Percentiles rank a stretch among this genome's conserved stretches.
Evolutionary conservation across 2,797 vertebrate species (phyloP).

Genomic region (Lepilemur ruficaudatus): DNA sequence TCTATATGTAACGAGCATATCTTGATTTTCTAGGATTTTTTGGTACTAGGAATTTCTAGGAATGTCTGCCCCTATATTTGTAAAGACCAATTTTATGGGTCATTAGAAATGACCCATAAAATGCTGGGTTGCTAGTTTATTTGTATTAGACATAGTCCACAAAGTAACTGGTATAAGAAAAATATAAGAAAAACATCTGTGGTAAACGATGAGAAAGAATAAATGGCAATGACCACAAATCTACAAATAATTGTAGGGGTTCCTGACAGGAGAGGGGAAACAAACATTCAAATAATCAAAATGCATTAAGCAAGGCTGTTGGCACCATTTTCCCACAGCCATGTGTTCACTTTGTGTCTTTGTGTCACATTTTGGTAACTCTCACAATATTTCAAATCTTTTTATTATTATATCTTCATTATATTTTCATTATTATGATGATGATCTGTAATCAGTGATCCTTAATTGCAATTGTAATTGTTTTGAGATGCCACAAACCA

Average conservation of each 20-base stretch:
- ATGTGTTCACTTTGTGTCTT: neutral
- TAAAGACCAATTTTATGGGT: neutral
- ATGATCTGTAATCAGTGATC: neutral
- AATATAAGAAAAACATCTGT: neutral
- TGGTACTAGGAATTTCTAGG: neutral
- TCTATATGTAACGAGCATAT: neutral
- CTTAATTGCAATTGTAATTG: neutral
- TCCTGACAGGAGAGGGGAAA: neutral
- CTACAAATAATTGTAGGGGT: neutral
- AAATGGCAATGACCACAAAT: neutral
- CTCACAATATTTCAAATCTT: neutral
- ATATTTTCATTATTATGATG: neutral
- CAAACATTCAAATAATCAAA: neutral
- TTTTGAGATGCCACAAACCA: neutral
- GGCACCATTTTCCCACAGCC: neutral
- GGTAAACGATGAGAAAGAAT: neutral
- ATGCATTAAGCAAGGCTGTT: neutral
- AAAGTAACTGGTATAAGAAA: neutral
- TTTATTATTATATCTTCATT: neutral
- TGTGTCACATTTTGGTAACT: neutral
- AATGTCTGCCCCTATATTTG: neutral
- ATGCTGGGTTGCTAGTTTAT: neutral
- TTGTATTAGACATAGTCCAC: neutral
- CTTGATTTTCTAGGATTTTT: neutral
- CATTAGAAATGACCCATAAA: no score